A percentile compares a stretch with the other conserved stretches of the same genome.
phyloP scores from a whole-genome alignment of 1,140 invertebrate genomes.

The Drosophila oshimai region DNA sequence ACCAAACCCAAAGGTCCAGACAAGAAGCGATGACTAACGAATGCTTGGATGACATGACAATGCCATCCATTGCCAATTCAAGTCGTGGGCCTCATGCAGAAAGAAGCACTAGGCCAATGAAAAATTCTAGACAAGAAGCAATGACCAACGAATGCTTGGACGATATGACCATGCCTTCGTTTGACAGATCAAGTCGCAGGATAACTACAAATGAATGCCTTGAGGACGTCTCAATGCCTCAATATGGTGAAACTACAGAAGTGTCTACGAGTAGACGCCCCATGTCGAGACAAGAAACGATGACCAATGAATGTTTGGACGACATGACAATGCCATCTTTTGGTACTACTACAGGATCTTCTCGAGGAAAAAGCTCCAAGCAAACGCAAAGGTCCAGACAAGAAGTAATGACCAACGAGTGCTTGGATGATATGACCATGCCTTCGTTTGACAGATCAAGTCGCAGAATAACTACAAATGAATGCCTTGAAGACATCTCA shows the following conservation, averaged over 20 bases:
- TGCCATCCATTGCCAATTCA: conserved; percentile 6
- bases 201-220: too few relatives aligned
- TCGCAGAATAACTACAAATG: not conserved
- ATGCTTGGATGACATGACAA: conserved; percentile 8
- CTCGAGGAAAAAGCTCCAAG: not conserved
- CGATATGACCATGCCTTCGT: not conserved
- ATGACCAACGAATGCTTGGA: not conserved
- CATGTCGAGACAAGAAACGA: not conserved
- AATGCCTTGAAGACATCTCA: not conserved
- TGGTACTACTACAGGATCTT: not conserved
- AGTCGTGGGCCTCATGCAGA: too few relatives aligned
- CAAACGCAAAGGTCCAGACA: not conserved
- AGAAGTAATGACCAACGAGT: not conserved
- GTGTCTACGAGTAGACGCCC: not conserved
- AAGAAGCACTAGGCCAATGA: not conserved
- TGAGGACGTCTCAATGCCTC: conserved; percentile 2
- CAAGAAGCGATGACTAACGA: conserved; percentile 8
- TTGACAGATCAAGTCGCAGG: not conserved
- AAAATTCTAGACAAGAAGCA: not conserved
- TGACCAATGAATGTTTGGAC: not conserved
- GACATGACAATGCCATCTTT: not conserved
- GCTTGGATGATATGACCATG: conserved; percentile 2
- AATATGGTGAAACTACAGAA: not conserved
- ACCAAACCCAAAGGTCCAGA: not conserved
- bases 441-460: not conserved